Evolutionary conservation across 2,888 invertebrate species (phyloP).

Genomic region (Eulithis testata): DNA sequence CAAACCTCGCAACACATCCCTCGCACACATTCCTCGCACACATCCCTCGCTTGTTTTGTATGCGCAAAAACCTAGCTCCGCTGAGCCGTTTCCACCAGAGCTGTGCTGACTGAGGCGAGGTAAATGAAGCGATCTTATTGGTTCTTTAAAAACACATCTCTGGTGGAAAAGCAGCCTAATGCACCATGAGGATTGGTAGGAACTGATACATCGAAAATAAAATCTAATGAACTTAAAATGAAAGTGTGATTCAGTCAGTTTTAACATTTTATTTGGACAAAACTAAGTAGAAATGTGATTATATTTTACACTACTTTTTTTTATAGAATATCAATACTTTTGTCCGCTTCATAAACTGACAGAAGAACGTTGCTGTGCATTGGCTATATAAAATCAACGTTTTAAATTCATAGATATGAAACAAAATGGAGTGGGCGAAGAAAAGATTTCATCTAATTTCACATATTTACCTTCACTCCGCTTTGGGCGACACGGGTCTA

Average conservation of each 20-base stretch:
- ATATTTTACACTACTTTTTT: constrained; percentile 1
- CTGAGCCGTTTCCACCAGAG: too few species aligned
- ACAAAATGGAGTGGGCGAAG: not conserved
- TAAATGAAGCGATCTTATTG: too few species aligned
- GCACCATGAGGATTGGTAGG: not conserved
- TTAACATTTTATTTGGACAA: constrained; percentile 7
- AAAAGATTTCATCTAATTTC: not conserved
- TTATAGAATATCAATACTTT: not conserved
- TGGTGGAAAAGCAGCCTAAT: too few species aligned
- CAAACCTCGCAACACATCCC: too few species aligned
- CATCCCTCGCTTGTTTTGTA: too few species aligned
- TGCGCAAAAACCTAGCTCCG: too few species aligned
- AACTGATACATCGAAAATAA: constrained; percentile 6
- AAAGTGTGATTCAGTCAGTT: constrained; percentile 10
- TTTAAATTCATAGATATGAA: not conserved
- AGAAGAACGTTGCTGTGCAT: not conserved
- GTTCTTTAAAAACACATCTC: too few species aligned
- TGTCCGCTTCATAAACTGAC: constrained; percentile 1
- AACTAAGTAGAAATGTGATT: not conserved
- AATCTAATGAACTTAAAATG: constrained; percentile 4
- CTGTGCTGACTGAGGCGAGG: too few species aligned
- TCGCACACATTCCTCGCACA: too few species aligned
- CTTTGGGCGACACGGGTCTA: constrained; percentile 7
- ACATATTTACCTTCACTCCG: not conserved
- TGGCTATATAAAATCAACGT: not conserved